Evolutionary conservation across 2,888 invertebrate species (phyloP).

Genomic region (Macrosiphum euphorbiae): DNA sequence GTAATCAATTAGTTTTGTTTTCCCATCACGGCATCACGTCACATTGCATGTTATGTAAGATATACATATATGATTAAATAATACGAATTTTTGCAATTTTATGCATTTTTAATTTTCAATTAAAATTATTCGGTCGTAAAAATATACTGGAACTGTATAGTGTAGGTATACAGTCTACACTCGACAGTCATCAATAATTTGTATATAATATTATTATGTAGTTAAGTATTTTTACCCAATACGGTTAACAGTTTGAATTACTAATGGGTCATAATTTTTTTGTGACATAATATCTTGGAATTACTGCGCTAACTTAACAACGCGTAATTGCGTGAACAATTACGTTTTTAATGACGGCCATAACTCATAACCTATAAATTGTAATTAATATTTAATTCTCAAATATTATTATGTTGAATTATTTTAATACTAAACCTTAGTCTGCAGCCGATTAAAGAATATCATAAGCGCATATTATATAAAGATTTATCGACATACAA

Average conservation of each 20-base stretch:
- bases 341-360: background rate
- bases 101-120: background rate
- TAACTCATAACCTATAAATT: background rate
- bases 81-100: background rate
- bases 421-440: background rate
- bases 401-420: background rate
- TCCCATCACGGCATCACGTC: background rate
- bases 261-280: background rate
- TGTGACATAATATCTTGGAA: background rate
- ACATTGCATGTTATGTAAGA: background rate
- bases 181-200: conserved; percentile 2
- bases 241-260: background rate
- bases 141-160: background rate
- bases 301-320: background rate
- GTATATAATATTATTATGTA: background rate
- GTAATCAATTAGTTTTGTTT: conserved; percentile 18
- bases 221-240: background rate
- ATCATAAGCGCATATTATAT: background rate
- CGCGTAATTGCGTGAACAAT: background rate
- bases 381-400: background rate
- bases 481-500: background rate
- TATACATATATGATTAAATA: conserved; percentile 1
- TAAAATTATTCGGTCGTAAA: background rate
- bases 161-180: background rate
- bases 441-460: background rate